These are phyloP conservation scores for Callipepla squamata DNA, from an alignment of 2,113 vertebrate genomes.

Conservation along the genomic window DNA sequence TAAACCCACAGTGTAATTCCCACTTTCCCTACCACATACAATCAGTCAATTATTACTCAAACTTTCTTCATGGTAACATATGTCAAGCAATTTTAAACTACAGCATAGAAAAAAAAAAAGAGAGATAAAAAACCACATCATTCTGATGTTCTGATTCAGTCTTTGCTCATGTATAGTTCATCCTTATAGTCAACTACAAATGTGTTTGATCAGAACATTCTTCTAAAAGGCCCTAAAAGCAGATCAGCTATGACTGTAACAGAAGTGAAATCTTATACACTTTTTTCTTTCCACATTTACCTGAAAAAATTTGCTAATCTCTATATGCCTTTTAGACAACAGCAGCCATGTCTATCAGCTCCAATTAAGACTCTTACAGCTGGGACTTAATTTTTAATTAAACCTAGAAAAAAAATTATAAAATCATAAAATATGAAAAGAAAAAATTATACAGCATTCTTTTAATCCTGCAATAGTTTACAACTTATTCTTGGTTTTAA, in stretches of 20 bases:
- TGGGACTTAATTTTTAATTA: too few species aligned
- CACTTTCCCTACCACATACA: background rate
- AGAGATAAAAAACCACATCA: too few species aligned
- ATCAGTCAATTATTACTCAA: slow-evolving; percentile 1
- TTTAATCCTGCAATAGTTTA: background rate
- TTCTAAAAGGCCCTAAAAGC: background rate
- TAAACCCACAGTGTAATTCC: background rate
- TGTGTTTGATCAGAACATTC: background rate
- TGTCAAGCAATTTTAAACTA: background rate
- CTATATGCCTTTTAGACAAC: too few species aligned
- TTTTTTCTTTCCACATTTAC: background rate
- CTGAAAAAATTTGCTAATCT: background rate
- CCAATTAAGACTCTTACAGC: too few species aligned
- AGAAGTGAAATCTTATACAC: background rate
- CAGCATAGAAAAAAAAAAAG: background rate
- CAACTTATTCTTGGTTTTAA: background rate
- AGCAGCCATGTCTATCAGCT: too few species aligned
- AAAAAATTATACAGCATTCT: background rate
- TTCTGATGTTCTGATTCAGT: background rate
- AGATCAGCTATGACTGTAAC: background rate
- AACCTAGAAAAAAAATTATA: background rate
- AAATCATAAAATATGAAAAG: background rate
- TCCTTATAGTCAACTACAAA: background rate
- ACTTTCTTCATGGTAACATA: background rate
- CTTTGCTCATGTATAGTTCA: background rate